phyloP scores from a whole-genome alignment of 2,888 invertebrate species.

The Thecocarcelia acutangulata region DNA sequence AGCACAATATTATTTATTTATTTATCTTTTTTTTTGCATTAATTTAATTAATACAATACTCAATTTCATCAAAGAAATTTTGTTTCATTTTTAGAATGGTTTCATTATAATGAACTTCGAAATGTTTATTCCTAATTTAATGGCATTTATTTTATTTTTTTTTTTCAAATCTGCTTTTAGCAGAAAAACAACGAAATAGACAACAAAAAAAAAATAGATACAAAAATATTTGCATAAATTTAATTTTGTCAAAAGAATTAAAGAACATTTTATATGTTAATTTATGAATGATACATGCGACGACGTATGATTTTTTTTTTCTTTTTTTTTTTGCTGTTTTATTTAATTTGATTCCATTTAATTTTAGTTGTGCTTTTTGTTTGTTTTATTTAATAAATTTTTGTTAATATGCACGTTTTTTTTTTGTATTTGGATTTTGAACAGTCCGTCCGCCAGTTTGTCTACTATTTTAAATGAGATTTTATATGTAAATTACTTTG shows the following conservation, averaged over 20 bases:
- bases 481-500: constrained; percentile 29
- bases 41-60: constrained; percentile 47
- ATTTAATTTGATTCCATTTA: constrained; percentile 42
- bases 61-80: constrained; percentile 44
- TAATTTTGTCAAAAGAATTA: constrained; percentile 67
- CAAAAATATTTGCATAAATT: constrained; percentile 67
- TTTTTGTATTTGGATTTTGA: too few species aligned
- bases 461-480: constrained; percentile 23
- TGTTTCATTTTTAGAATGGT: constrained; percentile 4
- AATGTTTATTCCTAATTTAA: constrained; percentile 53
- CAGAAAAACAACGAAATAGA: constrained; percentile 42
- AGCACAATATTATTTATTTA: not conserved
- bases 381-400: constrained; percentile 44
- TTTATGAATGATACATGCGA: constrained; percentile 52
- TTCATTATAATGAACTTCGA: constrained; percentile 61
- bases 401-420: constrained; percentile 15
- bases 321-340: not conserved
- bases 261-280: constrained; percentile 69
- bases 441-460: constrained; percentile 6
- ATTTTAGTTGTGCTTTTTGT: constrained; percentile 44
- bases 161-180: constrained; percentile 21
- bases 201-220: constrained; percentile 19
- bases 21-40: constrained; percentile 34
- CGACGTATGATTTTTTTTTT: constrained; percentile 13
- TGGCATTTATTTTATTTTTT: constrained; percentile 32